Base-by-base conservation (phyloP, 2,797 vertebrate species). In the Phalanger gymnotis region DNA sequence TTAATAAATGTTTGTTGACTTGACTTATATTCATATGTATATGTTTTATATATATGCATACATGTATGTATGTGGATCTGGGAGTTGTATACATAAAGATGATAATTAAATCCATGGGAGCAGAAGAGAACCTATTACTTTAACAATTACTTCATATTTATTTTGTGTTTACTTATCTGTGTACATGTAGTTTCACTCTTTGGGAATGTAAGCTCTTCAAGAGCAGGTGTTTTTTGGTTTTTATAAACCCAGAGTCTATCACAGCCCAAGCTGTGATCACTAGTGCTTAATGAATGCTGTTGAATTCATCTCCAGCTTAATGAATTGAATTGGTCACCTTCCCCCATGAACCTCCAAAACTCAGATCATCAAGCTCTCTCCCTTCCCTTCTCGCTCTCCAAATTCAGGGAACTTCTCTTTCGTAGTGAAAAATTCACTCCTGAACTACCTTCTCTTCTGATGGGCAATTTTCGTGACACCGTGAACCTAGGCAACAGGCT, bases 401-500 rank as follows among this genome's bases (percentile, higher is more conserved):
- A 81, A 53, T 54, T 90, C 51, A 56, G 34, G 5, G 94, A 90
- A 91, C 58, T 92, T 53, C 47, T 40, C 54, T 34, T 0, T 30
- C 47, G 94, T 81, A 91, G 53, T 81, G 31, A 56, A 53, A 93
- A 54, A 94, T 61, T 9, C 40, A 47, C 5, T 47, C 53, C 30
- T 91, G 89, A 91, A 73, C n/a, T 34, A 93, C 91, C 54, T 91
- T 6, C 90, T 57, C 13, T 89, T 81, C 91, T 56, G 40, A 34
- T 40, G n/a, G 56, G 28, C 92, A 34, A 51, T 92, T 89, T 91
- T 53, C 94, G 16, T 93, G 73, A 90, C 34, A 93, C 54, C 66
- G 93, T 9, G 94, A 73, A 51, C n/a, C 47, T 54, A 90, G 90
- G 13, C 61, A 31, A 11, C 40, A 87, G 73, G 3, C 7, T 87